Evolutionary conservation across 2,888 invertebrate genomes (phyloP).

Genomic region (Brachylomia viminalis): DNA sequence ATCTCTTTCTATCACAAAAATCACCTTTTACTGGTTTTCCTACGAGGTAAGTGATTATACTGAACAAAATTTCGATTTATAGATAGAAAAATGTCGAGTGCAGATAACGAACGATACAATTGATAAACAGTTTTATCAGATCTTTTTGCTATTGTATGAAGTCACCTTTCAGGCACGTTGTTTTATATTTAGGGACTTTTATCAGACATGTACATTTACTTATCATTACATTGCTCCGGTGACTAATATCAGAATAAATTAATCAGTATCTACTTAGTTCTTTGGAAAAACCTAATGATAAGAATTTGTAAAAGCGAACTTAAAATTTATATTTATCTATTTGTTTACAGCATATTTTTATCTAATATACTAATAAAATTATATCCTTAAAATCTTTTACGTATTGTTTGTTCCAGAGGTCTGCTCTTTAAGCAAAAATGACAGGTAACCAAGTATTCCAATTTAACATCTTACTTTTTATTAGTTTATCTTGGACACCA

Average conservation of each 20-base stretch:
- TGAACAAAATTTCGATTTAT: slow-evolving; percentile 46
- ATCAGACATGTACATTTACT: slow-evolving; percentile 1
- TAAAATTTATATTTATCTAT: neutral
- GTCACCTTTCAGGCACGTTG: slow-evolving; percentile 6
- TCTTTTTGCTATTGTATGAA: slow-evolving; percentile 6
- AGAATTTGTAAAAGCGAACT: neutral
- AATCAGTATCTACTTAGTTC: neutral
- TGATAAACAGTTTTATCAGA: slow-evolving; percentile 41
- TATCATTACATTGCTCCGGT: slow-evolving; percentile 29
- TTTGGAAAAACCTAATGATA: neutral
- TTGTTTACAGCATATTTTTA: slow-evolving; percentile 10
- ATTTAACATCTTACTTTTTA: too few relatives aligned
- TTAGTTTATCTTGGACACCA: too few relatives aligned
- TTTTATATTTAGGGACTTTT: slow-evolving; percentile 2
- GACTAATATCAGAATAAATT: slow-evolving; percentile 18
- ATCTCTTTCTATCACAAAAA: slow-evolving; percentile 32
- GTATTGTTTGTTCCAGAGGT: neutral
- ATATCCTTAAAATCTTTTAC: neutral
- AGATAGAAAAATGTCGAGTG: slow-evolving; percentile 31
- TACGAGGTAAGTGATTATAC: slow-evolving; percentile 30
- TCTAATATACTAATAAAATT: neutral
- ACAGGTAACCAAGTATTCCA: neutral
- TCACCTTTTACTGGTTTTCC: slow-evolving; percentile 8
- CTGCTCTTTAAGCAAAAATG: neutral
- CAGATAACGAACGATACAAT: slow-evolving; percentile 33